Percentiles rank a stretch among this genome's conserved stretches.
phyloP scores from a whole-genome alignment of 2,888 invertebrate species.

The Caenorhabditis sp. region DNA sequence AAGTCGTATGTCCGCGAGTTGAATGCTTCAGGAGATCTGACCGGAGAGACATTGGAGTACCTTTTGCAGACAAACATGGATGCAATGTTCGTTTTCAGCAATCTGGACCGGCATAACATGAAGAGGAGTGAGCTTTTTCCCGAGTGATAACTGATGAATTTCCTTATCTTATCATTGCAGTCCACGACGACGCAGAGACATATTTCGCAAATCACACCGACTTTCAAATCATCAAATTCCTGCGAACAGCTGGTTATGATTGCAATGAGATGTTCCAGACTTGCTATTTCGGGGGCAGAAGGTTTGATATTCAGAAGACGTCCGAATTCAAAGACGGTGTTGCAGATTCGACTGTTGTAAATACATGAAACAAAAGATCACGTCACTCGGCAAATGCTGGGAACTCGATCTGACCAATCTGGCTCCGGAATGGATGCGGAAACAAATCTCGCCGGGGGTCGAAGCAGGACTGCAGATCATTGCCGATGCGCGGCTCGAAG shows the following conservation, averaged over 20 bases:
- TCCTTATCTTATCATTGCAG: too few relatives aligned
- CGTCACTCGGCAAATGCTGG: slow-evolving; percentile 78
- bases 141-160: too few relatives aligned
- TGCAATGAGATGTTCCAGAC: slow-evolving; percentile 74
- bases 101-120: slow-evolving; percentile 47
- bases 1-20: slow-evolving; percentile 70
- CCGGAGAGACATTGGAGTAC: slow-evolving; percentile 64
- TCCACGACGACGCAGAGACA: slow-evolving; percentile 53
- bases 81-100: slow-evolving; percentile 63
- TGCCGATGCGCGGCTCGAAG: slow-evolving; percentile 74
- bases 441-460: slow-evolving; percentile 77
- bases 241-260: slow-evolving; percentile 70
- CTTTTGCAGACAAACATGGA: slow-evolving; percentile 70
- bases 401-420: slow-evolving; percentile 69
- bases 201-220: slow-evolving; percentile 66
- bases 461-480: slow-evolving; percentile 76
- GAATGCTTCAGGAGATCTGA: slow-evolving; percentile 67
- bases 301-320: slow-evolving; percentile 23
- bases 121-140: slow-evolving; percentile 44
- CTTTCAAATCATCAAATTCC: slow-evolving; percentile 65
- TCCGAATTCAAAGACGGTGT: neutral
- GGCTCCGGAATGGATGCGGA: slow-evolving; percentile 74
- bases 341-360: slow-evolving; percentile 74
- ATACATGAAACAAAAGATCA: slow-evolving; percentile 75
- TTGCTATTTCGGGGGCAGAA: slow-evolving; percentile 75